Base-by-base conservation (phyloP, 2,888 invertebrate species). In the Thysanoteuthis rhombus region DNA sequence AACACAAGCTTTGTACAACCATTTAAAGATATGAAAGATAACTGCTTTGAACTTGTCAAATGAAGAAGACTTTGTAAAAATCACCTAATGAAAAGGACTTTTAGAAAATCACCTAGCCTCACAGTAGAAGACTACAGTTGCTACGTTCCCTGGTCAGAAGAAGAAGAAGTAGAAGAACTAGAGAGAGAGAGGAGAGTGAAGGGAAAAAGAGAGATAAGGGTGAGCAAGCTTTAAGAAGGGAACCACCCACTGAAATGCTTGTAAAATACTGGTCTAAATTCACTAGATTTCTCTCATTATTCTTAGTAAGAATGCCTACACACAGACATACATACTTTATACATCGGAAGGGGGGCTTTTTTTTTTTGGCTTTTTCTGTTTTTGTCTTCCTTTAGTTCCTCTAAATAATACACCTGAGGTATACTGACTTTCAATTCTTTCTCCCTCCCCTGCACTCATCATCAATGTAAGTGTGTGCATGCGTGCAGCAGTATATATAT, bases 1-100 rank as follows among this genome's bases (percentile, higher is more conserved):
- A 92, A 92, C 92, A 32, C 92, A 92, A 92, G 92, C 42, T 92
- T 92, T 42, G 19, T 92, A 92, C 92, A 42, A 92, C 92, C 4
- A n/a, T 92, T 92, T 45, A 92, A 92, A 92, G 92, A 42, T 92
- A 42, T 39, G 40, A 92, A 92, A 42, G 42, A 40, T 92, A 45
- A 92, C 92, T 92, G 92, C 42, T 28, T 92, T 10, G 25, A 92
- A 32, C 32, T 92, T 40, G 42, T 42, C 42, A 92, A 39, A 92
- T n/a, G 32, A 40, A 92, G 92, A 90, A 22, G 10, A 40, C 75
- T 75, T n/a, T 36, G 36, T 36, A 75, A 75, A 75, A n/a, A 75
- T 8, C n/a, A n/a, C n/a, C n/a, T n/a, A 39, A 92, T n/a, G 32
- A 40, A 92, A 45, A 90, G 40, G 10, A 40, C 75, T 75, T n/a